Evolutionary conservation across 2,113 vertebrate genomes (phyloP), one percentile per base, ranked within the genome.

Genomic region (Neodon shergylaensis): DNA sequence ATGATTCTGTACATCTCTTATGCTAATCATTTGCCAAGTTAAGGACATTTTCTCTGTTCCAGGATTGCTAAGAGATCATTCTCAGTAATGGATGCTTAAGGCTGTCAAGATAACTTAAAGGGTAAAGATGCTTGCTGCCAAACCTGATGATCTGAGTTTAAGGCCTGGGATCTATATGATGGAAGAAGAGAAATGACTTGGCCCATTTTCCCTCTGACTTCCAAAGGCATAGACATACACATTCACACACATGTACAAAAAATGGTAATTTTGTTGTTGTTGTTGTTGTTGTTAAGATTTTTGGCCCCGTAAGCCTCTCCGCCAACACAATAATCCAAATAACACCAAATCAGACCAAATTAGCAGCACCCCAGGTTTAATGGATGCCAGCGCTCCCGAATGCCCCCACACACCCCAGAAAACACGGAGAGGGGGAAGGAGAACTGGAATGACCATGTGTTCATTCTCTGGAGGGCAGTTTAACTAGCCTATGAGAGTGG

Each of bases 1-100:
- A 88, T 52, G 63, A 79, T 89, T 79, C 54, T 89, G 4, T 84
- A 52, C 14, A 79, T 90, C n/a, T 79, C 44, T 70, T 92, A 26
- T 47, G 77, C n/a, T 89, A 92, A 92, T 54, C 31, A n/a, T 79
- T 90, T 92, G 52, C 26, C 73, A 58, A 91, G n/a, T 85, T 85
- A 94, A 91, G 66, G 58, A 94, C 84, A 85, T 16, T 47, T 85
- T 66, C 44, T 83, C 76, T 88, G 47, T 86, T 86, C 54, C 47
- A 90, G 84, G 66, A 94, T 90, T 61, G 9, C n/a, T 85, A 79
- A 72, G n/a, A 33, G 36, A 44, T 44, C 7, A 17, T 94, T n/a
- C 73, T 74, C 79, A 86, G 44, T 66, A 84, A 10, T 44, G 58
- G 61, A 44, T 65, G 58, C 42, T 65, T 31, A 84, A 39, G 58